Evolutionary conservation across 2,888 invertebrate genomes (phyloP).

Genomic region (Cancer borealis): DNA sequence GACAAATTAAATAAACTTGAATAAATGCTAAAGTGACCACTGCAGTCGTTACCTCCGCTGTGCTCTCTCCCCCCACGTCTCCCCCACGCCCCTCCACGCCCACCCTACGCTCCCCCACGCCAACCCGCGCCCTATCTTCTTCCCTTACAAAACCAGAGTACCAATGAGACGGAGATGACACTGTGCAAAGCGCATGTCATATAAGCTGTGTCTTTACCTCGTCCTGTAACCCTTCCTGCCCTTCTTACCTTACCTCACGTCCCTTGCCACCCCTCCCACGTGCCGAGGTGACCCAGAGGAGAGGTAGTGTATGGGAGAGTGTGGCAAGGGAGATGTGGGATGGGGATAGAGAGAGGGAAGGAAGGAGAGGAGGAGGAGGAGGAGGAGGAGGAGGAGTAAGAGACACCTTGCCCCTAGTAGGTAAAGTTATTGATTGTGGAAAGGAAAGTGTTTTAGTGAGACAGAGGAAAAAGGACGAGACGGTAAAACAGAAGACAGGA

Average conservation of each 20-base stretch:
- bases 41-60: background rate
- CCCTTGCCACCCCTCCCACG: background rate
- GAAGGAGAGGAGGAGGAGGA: background rate
- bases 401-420: background rate
- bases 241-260: background rate
- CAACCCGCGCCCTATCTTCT: background rate
- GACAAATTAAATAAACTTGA: constrained; percentile 68
- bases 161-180: no score
- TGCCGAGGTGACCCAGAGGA: background rate
- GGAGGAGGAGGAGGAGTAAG: background rate
- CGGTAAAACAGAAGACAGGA: background rate
- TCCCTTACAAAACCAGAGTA: background rate
- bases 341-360: background rate
- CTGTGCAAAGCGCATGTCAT: no score
- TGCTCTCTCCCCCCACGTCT: background rate
- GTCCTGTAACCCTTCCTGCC: background rate
- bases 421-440: background rate
- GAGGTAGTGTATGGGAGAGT: background rate
- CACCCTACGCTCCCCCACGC: background rate
- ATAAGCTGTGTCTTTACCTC: no score
- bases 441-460: background rate
- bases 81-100: background rate
- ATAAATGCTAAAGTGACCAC: constrained; percentile 61
- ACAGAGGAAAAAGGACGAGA: background rate
- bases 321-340: background rate